These are phyloP conservation scores for Myotis daubentonii DNA, from an alignment of 2,797 vertebrate genomes.

Conservation along the genomic window DNA sequence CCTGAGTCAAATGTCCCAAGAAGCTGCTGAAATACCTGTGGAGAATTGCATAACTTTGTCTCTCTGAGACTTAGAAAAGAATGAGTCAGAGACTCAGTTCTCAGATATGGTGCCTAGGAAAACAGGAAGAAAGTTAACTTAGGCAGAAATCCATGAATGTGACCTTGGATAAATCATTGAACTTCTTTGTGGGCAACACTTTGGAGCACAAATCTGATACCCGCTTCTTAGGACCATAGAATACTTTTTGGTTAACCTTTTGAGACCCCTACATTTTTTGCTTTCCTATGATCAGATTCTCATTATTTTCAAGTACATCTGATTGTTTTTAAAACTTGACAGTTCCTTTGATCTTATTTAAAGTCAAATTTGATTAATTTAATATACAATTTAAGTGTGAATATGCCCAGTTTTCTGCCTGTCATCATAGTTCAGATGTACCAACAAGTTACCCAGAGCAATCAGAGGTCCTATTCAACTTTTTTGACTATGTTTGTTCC, in stretches of 20 bases:
- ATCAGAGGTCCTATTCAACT: slow-evolving; percentile 18
- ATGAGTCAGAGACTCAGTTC: slow-evolving; percentile 53
- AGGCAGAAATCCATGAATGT: slow-evolving; percentile 60
- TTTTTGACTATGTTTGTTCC: slow-evolving; percentile 58
- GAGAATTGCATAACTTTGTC: slow-evolving; percentile 64
- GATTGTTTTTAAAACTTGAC: slow-evolving; percentile 35
- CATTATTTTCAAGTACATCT: neutral
- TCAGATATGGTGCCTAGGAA: slow-evolving; percentile 48
- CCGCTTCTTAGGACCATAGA: neutral
- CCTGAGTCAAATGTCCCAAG: slow-evolving; percentile 27
- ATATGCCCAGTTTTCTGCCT: neutral
- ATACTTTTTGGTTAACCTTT: neutral
- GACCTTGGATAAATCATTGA: slow-evolving; percentile 74
- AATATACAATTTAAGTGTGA: slow-evolving; percentile 29
- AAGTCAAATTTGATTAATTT: slow-evolving; percentile 45
- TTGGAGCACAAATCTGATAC: slow-evolving; percentile 10
- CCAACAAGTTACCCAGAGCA: slow-evolving; percentile 35
- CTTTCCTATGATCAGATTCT: neutral
- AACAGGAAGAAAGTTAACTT: slow-evolving; percentile 68
- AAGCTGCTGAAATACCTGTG: slow-evolving; percentile 61
- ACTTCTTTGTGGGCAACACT: slow-evolving; percentile 17
- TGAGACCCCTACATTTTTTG: slow-evolving; percentile 13
- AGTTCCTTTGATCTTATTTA: neutral
- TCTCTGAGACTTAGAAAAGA: slow-evolving; percentile 60
- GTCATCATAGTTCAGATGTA: neutral